Evolutionary conservation across 2,797 vertebrate species (phyloP), one percentile per base, ranked within the genome.

Genomic region (Chromobotia macracanthus): DNA sequence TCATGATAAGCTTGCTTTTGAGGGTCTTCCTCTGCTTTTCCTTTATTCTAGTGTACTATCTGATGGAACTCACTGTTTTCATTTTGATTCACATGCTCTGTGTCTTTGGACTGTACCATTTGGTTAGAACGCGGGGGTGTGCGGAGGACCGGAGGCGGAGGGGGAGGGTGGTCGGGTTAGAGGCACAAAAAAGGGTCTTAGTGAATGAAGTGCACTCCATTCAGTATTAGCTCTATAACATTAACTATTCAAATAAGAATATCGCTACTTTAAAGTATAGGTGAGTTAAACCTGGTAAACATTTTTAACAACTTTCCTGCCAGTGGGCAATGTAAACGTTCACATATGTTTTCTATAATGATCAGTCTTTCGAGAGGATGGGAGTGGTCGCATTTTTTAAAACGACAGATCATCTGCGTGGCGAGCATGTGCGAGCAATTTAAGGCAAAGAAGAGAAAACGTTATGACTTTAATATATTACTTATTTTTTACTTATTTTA

Each of bases 41-140:
- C 1, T 68, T 15, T 61, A 41, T 55, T 23, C 72, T 21, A 41
- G 31, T 23, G 15, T 70, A 35, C 21, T 53, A 38, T 75, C 77
- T 79, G 61, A 65, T 48, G 35, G 67, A n/a, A 71, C 58, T 78
- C 80, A 44, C 53, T 21, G 65, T 76, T 64, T 77, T 78, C 76
- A 80, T 75, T 71, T 80, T 35, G 68, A 50, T 78, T 82, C 84
- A 68, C 60, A 69, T 66, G 81, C 79, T 72, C 44, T 1, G 23
- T 60, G 68, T 78, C 82, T 83, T 82, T 82, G 84, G 84, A 82
- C 55, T 69, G 82, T 64, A 85, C 84, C 84, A 84, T 80, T 82
- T 25, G 16, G 19, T 25, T 25, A 5, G 21, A 56, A 66, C 63
- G 25, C 19, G 18, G 73, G 53, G 68, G 61, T 23, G 69, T 10